These are phyloP conservation scores for Rosalia funebris DNA, from an alignment of 2,888 invertebrate genomes.

Conservation along the genomic window DNA sequence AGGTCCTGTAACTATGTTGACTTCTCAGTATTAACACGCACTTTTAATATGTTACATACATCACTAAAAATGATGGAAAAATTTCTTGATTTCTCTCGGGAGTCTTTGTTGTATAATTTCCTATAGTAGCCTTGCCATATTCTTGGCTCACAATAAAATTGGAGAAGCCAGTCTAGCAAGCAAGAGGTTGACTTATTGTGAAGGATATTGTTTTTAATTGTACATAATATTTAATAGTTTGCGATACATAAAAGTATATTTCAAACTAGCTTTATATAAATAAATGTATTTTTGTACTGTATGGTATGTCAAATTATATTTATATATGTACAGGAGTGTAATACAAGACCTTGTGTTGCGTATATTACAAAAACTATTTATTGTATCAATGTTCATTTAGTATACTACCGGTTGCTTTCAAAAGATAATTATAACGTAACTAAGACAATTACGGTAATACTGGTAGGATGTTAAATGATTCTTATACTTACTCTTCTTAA, in stretches of 20 bases:
- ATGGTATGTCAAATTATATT: constrained; percentile 19
- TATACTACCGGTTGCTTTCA: constrained; percentile 6
- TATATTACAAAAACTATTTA: constrained; percentile 14
- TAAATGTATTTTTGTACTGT: constrained; percentile 27
- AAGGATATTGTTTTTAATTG: constrained; percentile 3
- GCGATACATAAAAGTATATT: constrained; percentile 11
- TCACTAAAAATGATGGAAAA: too few species aligned
- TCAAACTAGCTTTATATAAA: constrained; percentile 21
- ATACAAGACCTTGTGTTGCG: neutral
- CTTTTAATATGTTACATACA: too few species aligned
- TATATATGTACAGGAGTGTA: constrained; percentile 19
- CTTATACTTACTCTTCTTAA: constrained; percentile 7
- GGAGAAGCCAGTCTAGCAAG: too few species aligned
- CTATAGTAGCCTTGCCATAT: too few species aligned
- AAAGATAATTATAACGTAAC: neutral
- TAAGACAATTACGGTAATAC: neutral
- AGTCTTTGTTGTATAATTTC: too few species aligned
- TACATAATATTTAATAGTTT: neutral
- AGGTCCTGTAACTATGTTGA: too few species aligned
- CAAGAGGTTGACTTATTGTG: constrained; percentile 5
- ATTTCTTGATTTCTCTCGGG: too few species aligned
- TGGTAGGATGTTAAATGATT: constrained; percentile 10
- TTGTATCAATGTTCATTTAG: constrained; percentile 12
- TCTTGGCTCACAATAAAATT: too few species aligned
- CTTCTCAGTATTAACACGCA: too few species aligned